These are phyloP conservation scores for Catharus ustulatus DNA, from an alignment of 2,797 vertebrate genomes.

Conservation along the genomic window DNA sequence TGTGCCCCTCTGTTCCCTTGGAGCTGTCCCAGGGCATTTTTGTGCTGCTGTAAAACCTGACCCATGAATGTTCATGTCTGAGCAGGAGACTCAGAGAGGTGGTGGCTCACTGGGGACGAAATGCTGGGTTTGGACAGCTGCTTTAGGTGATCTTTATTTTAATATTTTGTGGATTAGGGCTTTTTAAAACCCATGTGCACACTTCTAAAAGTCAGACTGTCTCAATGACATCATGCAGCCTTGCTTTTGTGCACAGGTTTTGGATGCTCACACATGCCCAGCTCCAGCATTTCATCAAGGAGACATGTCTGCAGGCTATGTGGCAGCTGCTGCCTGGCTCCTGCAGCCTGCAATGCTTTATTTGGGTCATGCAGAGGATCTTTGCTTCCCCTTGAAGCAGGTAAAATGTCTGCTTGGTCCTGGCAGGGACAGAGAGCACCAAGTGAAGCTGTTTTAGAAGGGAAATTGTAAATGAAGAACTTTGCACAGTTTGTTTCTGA, in stretches of 20 bases:
- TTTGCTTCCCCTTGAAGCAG: constrained; percentile 37
- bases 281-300: constrained; percentile 34
- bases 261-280: constrained; percentile 4
- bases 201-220: background rate
- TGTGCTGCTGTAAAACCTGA: background rate
- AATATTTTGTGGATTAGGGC: background rate
- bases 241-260: constrained; percentile 3
- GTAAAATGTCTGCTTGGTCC: background rate
- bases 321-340: constrained; percentile 49
- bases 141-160: background rate
- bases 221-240: background rate
- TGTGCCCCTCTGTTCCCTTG: background rate
- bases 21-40: background rate
- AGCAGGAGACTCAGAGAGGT: background rate
- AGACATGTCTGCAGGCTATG: constrained; percentile 28
- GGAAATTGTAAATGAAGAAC: background rate
- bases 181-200: background rate
- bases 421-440: background rate
- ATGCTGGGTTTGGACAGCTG: background rate
- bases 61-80: background rate
- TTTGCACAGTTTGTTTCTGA: background rate
- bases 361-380: constrained; percentile 35
- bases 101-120: background rate
- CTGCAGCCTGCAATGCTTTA: background rate
- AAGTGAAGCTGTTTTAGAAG: background rate